Percentiles rank a stretch among this genome's conserved stretches.
Conservation (phyloP, 2,113 vertebrate species). For the Crocuta crocuta region DNA sequence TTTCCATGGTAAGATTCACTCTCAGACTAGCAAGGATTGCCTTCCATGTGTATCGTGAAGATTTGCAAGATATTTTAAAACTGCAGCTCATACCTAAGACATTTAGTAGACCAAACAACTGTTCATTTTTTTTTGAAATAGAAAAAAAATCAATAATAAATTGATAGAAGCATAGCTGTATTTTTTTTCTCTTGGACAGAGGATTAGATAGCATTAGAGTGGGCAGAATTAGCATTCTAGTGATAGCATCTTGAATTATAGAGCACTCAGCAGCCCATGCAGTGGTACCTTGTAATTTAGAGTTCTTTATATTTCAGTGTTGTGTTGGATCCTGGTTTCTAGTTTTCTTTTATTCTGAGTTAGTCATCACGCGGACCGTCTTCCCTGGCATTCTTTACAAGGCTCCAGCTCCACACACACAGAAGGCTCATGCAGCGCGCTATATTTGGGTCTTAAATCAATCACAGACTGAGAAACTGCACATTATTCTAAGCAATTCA, state of each 20-base stretch:
- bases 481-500: conserved; percentile 76
- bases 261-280: conserved; percentile 17
- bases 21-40: neutral
- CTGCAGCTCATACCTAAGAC: neutral
- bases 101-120: neutral
- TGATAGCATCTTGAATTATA: conserved; percentile 71
- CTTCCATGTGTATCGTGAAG: neutral
- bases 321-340: conserved; percentile 58
- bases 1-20: neutral
- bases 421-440: conserved; percentile 38
- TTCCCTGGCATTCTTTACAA: conserved; percentile 75
- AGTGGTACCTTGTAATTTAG: conserved; percentile 73
- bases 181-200: conserved; percentile 53
- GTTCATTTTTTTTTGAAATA: neutral
- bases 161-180: conserved; percentile 53
- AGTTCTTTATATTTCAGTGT: conserved; percentile 65
- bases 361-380: neutral
- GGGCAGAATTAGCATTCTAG: conserved; percentile 65
- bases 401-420: conserved; percentile 25
- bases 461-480: conserved; percentile 77
- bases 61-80: neutral
- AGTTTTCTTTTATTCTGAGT: conserved; percentile 67
- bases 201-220: conserved; percentile 6
- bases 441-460: conserved; percentile 80
- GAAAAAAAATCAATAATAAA: conserved; percentile 63